Evolutionary conservation across 2,888 invertebrate species (phyloP), one percentile per base, ranked within the genome.

Genomic region (Idaea dimidiata): DNA sequence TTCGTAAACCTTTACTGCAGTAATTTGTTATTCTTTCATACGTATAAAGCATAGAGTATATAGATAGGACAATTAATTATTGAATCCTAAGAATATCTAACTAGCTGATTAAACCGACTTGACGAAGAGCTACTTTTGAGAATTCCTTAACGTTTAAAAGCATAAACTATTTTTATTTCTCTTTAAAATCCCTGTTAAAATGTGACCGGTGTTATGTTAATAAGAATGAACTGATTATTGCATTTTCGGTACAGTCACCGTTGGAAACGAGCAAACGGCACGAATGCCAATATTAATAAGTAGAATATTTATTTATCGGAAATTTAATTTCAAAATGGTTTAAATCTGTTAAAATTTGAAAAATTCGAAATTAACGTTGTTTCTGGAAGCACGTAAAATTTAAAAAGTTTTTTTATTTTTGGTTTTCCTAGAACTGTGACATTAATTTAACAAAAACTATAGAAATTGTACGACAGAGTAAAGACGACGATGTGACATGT

Each of bases 1-100:
- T 61, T 63, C 62, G 54, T 54, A 61, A 57, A 59, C 55, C 61
- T 57, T 18, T 16, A 17, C n/a, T 43, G 18, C 24, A 18, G 54
- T 54, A 59, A 59, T 16, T 54, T 54, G 24, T 54, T 59, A 54
- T 59, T 8, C 10, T 43, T 43, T 43, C 8, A 43, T 14, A 24
- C 24, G 24, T 8, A 43, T 32, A 43, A 43, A 43, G 43, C 8
- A 43, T 8, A 43, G 14, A 43, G 14, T 10, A 3, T 10, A 43
- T 43, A 43, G n/a, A n/a, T 24, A 43, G 10, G 10, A 43, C 43
- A 10, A 8, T 2, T 6, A 43, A 43, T 43, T 43, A 43, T 43
- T 43, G 2, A 8, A 43, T 43, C 10, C 0, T 10, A 43, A 43
- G 14, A 6, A 0, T 14, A 7, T 43, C 0, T 10, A 24, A 24